These are phyloP conservation scores for Pyrocephalus nanus DNA, from an alignment of 2,797 vertebrate species.

Conservation along the genomic window DNA sequence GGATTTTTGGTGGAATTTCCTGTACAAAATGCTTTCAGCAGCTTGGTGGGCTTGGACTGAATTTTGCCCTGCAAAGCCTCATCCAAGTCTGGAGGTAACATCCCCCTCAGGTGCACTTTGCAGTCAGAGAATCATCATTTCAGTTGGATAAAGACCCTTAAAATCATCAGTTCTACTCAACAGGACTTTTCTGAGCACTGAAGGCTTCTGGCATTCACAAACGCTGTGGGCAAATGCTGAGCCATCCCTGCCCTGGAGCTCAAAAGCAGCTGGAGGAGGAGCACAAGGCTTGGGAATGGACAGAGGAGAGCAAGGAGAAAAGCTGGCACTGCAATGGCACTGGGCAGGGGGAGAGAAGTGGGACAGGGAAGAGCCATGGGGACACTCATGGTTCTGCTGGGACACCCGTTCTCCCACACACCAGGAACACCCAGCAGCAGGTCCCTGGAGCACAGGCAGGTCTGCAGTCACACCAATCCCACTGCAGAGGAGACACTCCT, in stretches of 20 bases:
- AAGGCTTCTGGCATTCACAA: neutral
- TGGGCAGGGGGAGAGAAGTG: neutral
- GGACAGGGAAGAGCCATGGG: accelerated
- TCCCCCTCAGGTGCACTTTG: neutral
- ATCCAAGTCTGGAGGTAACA: neutral
- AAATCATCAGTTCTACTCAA: neutral
- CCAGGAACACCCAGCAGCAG: neutral
- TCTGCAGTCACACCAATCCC: neutral
- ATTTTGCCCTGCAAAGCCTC: neutral
- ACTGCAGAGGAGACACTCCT: neutral
- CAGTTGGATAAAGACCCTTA: neutral
- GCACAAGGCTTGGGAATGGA: neutral
- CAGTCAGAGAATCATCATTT: neutral
- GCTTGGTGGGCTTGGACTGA: neutral
- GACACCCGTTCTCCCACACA: neutral
- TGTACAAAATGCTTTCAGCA: neutral
- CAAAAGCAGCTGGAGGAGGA: neutral
- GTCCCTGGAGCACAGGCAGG: neutral
- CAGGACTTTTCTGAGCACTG: neutral
- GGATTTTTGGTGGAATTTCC: neutral
- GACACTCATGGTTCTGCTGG: accelerated
- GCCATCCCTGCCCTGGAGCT: neutral
- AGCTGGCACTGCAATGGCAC: accelerated
- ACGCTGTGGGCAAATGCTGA: neutral
- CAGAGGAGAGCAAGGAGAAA: neutral